A percentile compares a stretch with the other conserved stretches of the same genome.
Evolutionary conservation across 2,113 vertebrate species (phyloP).

Genomic region (Axis porcinus): DNA sequence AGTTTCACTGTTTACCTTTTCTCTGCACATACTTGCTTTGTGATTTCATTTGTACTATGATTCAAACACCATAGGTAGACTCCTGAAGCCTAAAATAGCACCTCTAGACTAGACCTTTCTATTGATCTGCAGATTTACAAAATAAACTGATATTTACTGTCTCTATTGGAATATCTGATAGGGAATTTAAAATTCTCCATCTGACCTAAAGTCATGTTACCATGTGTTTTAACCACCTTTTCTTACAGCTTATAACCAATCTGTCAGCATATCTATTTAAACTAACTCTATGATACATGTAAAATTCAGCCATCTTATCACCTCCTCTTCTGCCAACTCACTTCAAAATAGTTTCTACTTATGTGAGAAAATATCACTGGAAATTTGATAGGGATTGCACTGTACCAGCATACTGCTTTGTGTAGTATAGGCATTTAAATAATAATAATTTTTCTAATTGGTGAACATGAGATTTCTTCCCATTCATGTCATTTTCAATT

Average conservation of each 20-base stretch:
- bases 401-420: not conserved
- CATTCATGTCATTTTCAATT: not conserved
- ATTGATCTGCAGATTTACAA: not conserved
- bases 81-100: not conserved
- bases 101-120: not conserved
- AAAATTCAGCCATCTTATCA: not conserved
- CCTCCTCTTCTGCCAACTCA: not conserved
- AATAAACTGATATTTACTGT: not conserved
- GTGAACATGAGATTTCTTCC: not conserved
- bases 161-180: not conserved
- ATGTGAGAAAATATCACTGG: not conserved
- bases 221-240: not conserved
- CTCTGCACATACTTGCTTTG: not conserved
- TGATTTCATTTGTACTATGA: not conserved
- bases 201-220: not conserved
- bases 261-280: not conserved
- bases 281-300: not conserved
- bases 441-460: not conserved
- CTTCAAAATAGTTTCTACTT: not conserved
- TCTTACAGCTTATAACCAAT: not conserved
- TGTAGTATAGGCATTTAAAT: not conserved
- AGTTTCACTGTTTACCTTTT: not conserved
- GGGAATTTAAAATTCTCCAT: not conserved
- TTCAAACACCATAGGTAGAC: not conserved
- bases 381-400: not conserved